Evolutionary conservation across 2,797 vertebrate genomes (phyloP).

Genomic region (Lutjanus campechanus): DNA sequence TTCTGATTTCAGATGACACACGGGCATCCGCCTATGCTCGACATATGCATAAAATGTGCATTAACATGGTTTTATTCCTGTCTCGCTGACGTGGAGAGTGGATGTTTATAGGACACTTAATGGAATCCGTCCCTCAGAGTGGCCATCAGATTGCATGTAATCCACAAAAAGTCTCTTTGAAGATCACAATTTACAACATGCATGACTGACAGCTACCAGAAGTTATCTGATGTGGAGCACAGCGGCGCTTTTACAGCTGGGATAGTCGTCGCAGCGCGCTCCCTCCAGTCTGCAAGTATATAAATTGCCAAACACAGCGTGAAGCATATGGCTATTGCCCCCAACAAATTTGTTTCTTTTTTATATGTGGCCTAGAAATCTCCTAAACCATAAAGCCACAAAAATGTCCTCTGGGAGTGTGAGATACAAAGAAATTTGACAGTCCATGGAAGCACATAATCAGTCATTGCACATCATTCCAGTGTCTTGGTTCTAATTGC

Average conservation of each 20-base stretch:
- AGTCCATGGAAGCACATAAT: constrained; percentile 65
- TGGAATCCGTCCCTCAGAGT: constrained; percentile 49
- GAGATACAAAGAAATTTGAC: constrained; percentile 65
- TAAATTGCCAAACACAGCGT: constrained; percentile 59
- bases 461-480: constrained; percentile 56
- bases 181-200: constrained; percentile 58
- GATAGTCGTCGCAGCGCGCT: constrained; percentile 29
- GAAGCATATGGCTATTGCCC: constrained; percentile 61
- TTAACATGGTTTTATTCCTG: constrained; percentile 69
- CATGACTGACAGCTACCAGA: constrained; percentile 56
- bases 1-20: constrained; percentile 68
- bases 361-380: constrained; percentile 63
- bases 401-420: constrained; percentile 59
- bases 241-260: constrained; percentile 6
- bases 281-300: constrained; percentile 34
- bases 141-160: constrained; percentile 53
- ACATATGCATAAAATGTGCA: constrained; percentile 77
- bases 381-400: constrained; percentile 58
- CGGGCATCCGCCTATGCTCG: constrained; percentile 55
- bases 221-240: constrained; percentile 33
- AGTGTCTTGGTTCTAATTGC: constrained; percentile 44
- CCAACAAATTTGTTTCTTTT: constrained; percentile 54
- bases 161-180: constrained; percentile 53
- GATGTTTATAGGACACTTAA: constrained; percentile 58
- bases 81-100: constrained; percentile 52